Evolutionary conservation across 2,113 vertebrate genomes (phyloP).

Genomic region (Desmodus rotundus): DNA sequence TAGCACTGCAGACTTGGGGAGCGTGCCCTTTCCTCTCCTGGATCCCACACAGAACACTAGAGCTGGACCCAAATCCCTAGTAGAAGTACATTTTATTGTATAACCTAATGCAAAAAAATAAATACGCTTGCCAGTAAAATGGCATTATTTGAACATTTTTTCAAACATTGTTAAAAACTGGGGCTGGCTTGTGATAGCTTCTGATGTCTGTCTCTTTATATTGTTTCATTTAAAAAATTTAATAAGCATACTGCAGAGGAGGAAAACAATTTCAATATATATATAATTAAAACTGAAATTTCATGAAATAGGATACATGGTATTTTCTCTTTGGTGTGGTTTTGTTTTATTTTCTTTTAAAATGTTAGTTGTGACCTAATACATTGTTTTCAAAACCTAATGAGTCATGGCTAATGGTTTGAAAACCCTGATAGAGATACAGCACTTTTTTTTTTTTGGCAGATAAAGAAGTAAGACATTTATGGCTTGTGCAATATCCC

Average conservation of each 20-base stretch:
- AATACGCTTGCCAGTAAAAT: background rate
- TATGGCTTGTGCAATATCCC: background rate
- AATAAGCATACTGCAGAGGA: background rate
- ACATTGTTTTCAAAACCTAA: background rate
- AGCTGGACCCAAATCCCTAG: background rate
- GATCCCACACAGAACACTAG: background rate
- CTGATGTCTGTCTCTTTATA: background rate
- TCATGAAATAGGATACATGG: background rate
- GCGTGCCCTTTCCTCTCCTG: background rate
- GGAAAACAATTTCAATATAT: background rate
- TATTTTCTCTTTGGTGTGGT: background rate
- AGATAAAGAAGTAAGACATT: background rate
- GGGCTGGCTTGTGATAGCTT: background rate
- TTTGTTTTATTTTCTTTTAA: constrained; percentile 17
- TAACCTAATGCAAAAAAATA: background rate
- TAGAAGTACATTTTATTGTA: background rate
- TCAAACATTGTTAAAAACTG: background rate
- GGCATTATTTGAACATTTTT: background rate
- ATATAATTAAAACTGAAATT: background rate
- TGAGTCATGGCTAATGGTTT: background rate
- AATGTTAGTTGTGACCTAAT: background rate
- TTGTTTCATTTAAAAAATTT: background rate
- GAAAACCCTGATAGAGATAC: background rate
- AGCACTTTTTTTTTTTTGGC: background rate
- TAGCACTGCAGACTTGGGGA: background rate